Percentiles rank a stretch among this genome's conserved stretches.
phyloP scores from a whole-genome alignment of 2,888 invertebrate species.

The Orgyia antiqua region DNA sequence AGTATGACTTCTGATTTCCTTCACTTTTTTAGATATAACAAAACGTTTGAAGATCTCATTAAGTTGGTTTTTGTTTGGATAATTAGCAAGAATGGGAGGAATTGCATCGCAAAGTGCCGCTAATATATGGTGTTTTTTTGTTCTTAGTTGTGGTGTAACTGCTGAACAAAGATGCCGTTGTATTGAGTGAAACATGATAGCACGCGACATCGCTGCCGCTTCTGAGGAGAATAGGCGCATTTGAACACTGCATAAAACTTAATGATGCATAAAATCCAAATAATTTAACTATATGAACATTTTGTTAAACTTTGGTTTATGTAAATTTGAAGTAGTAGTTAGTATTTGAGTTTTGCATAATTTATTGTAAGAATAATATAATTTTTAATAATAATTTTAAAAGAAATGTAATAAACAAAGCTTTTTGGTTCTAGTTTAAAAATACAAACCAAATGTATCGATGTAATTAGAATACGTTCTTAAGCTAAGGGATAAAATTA shows the following conservation, averaged over 20 bases:
- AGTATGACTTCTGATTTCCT: constrained; percentile 22
- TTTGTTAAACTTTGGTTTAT: too few relatives aligned
- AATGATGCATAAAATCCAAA: too few relatives aligned
- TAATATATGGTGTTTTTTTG: constrained; percentile 60
- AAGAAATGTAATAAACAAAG: too few relatives aligned
- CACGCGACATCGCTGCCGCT: constrained; percentile 62
- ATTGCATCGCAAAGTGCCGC: constrained; percentile 68
- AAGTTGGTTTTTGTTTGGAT: constrained; percentile 23
- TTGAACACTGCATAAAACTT: background rate
- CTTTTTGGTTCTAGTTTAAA: too few relatives aligned
- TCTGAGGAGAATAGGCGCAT: constrained; percentile 32
- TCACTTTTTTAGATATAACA: constrained; percentile 9
- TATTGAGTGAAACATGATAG: constrained; percentile 62
- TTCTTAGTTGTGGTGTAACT: constrained; percentile 38
- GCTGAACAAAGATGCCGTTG: constrained; percentile 47
- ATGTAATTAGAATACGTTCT: too few relatives aligned
- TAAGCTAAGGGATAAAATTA: too few relatives aligned
- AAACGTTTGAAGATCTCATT: constrained; percentile 15
- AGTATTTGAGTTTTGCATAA: too few relatives aligned
- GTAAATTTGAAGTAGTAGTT: too few relatives aligned
- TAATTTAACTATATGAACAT: too few relatives aligned
- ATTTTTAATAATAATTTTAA: too few relatives aligned
- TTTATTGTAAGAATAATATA: too few relatives aligned
- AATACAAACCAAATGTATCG: too few relatives aligned
- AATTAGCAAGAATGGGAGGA: constrained; percentile 59